phyloP scores from a whole-genome alignment of 2,888 invertebrate genomes.

The Erpobdella octoculata region DNA sequence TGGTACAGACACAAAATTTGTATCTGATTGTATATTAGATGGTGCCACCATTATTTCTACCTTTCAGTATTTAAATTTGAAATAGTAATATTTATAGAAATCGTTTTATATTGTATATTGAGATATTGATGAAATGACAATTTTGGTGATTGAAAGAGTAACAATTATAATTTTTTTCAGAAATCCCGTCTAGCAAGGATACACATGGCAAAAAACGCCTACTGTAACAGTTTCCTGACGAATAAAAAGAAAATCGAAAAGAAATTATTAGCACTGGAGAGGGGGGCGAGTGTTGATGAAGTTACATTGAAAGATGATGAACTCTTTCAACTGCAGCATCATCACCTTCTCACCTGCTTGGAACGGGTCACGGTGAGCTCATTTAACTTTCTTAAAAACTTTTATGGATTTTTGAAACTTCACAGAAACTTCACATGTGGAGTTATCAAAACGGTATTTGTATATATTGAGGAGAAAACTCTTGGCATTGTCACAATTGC shows the following conservation, averaged over 20 bases:
- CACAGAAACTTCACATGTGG: too few species aligned
- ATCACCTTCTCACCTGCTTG: conserved; percentile 72
- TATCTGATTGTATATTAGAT: too few species aligned
- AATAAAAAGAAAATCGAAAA: conserved; percentile 97
- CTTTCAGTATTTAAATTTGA: too few species aligned
- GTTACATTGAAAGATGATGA: conserved; percentile 29
- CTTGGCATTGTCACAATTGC: too few species aligned
- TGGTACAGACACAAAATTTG: too few species aligned
- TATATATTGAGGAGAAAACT: too few species aligned
- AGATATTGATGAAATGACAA: neutral
- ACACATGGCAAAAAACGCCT: conserved; percentile 95
- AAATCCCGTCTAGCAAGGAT: conserved; percentile 97
- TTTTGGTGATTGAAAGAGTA: neutral
- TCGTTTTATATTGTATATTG: too few species aligned
- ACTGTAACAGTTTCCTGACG: conserved; percentile 92
- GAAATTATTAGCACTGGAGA: conserved; percentile 56
- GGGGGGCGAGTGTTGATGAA: conserved; percentile 68
- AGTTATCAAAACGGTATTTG: too few species aligned
- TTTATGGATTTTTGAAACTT: neutral
- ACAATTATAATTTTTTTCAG: conserved; percentile 57
- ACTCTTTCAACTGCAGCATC: conserved; percentile 37
- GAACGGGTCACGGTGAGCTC: conserved; percentile 89
- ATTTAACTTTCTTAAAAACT: too few species aligned
- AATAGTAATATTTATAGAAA: too few species aligned
- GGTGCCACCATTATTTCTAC: too few species aligned